Evolutionary conservation across 1,140 invertebrate species (phyloP), one percentile per base, ranked within the genome.

Genomic region (Caenorhabditis brenneri): DNA sequence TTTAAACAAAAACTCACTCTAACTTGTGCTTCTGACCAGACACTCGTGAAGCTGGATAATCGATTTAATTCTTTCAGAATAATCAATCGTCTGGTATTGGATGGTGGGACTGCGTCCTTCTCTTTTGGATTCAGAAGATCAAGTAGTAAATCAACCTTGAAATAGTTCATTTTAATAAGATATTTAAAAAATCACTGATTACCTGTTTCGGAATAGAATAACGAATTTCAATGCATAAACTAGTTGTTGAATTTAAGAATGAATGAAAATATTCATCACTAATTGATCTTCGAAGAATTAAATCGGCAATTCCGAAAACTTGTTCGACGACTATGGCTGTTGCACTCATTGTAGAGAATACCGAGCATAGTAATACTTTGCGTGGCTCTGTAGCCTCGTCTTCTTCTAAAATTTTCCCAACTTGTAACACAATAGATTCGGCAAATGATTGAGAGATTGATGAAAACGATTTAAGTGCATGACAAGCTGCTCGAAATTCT

Each of bases 341-440:
- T 24, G 65, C 65, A 46, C 65, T 74, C 65, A 74, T 74, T 15
- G 65, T 74, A 46, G 65, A 74, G 33, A 74, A 74, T 9, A 36
- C 36, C 3, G 65, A 42, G 22, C 65, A 74, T 24, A 74, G 29
- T 24, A 22, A n/a, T 24, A 74, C 36, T 46, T 74, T 74, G 9
- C 65, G 15, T 74, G 65, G 7, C 10, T 74, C 65, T 46, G 65
- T 16, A 6, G n/a, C 22, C 19, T 74, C 65, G 42, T 74, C 65
- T 24, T 42, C 65, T 74, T 74, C 65, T 1, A 74, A 36, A 42
- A 74, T 74, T 31, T 74, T 74, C 22, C 65, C 65, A 24, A 74
- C 46, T 42, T 74, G 65, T 1, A 74, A 36, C 10, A 74, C 36
- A 42, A 74, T 74, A 10, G 65, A 39, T 24, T 74, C 65, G n/a